Evolutionary conservation across 2,113 vertebrate genomes (phyloP).

Genomic region (Glaucomys volans): DNA sequence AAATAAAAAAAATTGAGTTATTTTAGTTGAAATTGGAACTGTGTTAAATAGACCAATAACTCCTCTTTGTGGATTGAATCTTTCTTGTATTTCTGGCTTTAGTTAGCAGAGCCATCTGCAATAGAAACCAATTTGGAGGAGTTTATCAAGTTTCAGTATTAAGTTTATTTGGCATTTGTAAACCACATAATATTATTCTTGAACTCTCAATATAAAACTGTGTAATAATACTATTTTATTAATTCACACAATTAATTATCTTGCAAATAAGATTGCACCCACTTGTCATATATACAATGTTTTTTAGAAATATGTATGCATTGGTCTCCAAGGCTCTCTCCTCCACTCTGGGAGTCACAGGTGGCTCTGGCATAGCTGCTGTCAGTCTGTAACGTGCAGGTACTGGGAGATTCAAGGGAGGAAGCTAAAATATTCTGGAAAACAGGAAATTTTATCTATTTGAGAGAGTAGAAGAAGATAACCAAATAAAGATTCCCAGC

Average conservation of each 20-base stretch:
- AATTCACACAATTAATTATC: neutral
- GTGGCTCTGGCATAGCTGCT: neutral
- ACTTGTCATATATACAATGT: neutral
- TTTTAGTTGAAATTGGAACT: neutral
- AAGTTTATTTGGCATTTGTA: neutral
- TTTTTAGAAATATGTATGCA: neutral
- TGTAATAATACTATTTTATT: neutral
- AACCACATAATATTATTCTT: neutral
- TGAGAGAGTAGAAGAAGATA: neutral
- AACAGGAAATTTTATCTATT: neutral
- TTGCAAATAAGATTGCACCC: neutral
- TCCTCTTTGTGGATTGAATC: neutral
- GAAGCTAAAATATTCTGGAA: neutral
- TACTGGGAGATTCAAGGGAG: neutral
- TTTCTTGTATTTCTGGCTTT: neutral
- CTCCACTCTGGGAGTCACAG: neutral
- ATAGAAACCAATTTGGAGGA: neutral
- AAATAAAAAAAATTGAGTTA: neutral
- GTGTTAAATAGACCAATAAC: neutral
- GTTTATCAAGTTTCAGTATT: conserved; percentile 6
- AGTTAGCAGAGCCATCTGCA: neutral
- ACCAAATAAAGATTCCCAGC: neutral
- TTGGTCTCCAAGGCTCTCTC: neutral
- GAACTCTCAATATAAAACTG: neutral
- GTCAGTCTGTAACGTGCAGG: neutral